Base-by-base conservation (phyloP, 2,797 vertebrate genomes). In the Denticeps clupeoides region DNA sequence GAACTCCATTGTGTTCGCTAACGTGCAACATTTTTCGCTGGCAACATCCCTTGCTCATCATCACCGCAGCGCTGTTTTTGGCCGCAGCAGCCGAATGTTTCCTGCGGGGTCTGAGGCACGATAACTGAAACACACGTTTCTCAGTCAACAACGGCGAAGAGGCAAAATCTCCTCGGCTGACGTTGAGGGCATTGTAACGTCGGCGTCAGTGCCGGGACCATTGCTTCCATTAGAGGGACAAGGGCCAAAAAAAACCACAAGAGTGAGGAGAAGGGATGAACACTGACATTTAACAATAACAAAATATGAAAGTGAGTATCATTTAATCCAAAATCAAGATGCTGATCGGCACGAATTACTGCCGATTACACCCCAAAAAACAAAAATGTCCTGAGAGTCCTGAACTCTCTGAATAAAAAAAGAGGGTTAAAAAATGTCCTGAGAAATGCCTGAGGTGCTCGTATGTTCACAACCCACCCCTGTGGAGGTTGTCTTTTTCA, bases 401-500 rank as follows among this genome's bases (percentile, higher is more conserved):
- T 35, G 35, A 21, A 18, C 35, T 38, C 18, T 33, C 11, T 18
- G 3, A 8, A 18, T 37, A 18, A 21, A 21, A 33, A 12, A 9
- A 8, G 18, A 19, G 18, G 38, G 35, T 38, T 16, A 38, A 21
- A n/a, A n/a, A n/a, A n/a, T n/a, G n/a, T 21, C 16, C 35, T 38
- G 21, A 21, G 18, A 37, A 37, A 23, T 3, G 25, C 2, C 7
- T 2, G 8, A 38, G 4, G 38, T 21, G 25, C 21, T 38, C 35
- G 38, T 38, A 19, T 38, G 35, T 9, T 11, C 35, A 38, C 35
- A 35, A 38, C 38, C 18, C 38, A 35, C 38, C 35, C 18, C 15
- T 37, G 33, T 38, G 35, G 18, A 38, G 21, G 21, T 38, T 38
- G 49, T 33, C 47, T 12, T 24, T 40, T 9, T 40, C 38, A n/a